These are phyloP conservation scores for Regulus satrapa DNA, from an alignment of 2,113 vertebrate species.

Conservation along the genomic window DNA sequence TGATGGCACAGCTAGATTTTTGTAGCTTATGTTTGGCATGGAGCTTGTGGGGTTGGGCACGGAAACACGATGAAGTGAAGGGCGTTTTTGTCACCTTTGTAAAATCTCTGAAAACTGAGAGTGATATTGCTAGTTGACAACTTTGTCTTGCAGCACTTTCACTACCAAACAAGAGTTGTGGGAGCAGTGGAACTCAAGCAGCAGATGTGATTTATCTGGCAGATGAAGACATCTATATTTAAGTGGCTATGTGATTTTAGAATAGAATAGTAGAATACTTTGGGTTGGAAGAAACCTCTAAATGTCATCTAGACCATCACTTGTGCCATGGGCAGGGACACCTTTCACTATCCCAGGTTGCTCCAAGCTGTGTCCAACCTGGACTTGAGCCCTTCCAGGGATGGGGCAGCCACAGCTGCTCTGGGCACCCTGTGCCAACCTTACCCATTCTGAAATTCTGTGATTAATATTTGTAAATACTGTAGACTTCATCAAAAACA, in stretches of 20 bases:
- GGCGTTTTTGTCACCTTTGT: neutral
- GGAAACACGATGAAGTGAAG: neutral
- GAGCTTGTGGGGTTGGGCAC: neutral
- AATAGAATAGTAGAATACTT: neutral
- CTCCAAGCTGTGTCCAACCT: neutral
- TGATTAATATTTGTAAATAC: neutral
- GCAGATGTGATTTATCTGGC: neutral
- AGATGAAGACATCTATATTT: neutral
- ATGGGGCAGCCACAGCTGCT: neutral
- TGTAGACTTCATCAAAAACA: neutral
- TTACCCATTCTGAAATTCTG: neutral
- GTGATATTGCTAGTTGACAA: neutral
- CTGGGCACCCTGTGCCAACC: neutral
- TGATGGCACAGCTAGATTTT: neutral
- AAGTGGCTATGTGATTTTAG: neutral
- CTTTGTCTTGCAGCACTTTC: neutral
- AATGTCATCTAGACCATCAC: neutral
- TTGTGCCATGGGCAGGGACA: neutral
- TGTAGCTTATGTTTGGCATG: neutral
- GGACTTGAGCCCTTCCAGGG: neutral
- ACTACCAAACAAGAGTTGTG: neutral
- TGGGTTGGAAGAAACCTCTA: neutral
- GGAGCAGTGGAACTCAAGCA: neutral
- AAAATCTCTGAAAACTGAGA: neutral
- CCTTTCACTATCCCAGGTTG: accelerated